Evolutionary conservation across 2,797 vertebrate genomes (phyloP), one percentile per base, ranked within the genome.

Genomic region (Parauchenoglanis punctatus): DNA sequence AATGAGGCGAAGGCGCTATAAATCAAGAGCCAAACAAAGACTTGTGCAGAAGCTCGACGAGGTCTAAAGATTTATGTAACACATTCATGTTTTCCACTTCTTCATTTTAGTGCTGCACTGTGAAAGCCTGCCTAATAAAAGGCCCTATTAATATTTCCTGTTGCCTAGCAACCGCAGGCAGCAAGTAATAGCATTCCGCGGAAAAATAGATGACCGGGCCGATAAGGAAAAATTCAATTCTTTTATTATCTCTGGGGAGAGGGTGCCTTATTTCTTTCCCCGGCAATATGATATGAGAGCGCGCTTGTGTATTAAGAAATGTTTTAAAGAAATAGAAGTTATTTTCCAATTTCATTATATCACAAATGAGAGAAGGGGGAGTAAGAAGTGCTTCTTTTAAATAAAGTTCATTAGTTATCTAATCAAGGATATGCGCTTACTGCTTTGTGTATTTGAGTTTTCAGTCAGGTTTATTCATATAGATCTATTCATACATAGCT

Each of bases 221-320:
- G 98, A 99, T 99, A 99, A 99, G 98, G 97, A 99, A 99, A 99
- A 99, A 99, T 99, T 98, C 98, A 99, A 99, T 99, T 99, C 97
- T 99, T 99, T 99, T 99, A 98, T 99, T 98, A 99, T 99, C 98
- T 99, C 97, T 97, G 95, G 97, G 97, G 98, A 98, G 97, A 98
- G 98, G 98, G 97, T 97, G 97, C 97, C 97, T 99, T 96, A 95
- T 99, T 98, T 98, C 97, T 90, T 88, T 90, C 73, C 86, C 95
- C 95, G 95, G 97, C 97, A 97, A 97, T 97, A 97, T 98, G 97
- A 98, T 98, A 97, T 98, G 98, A 97, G 97, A 98, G 96, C 96
- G 95, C 94, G 96, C 97, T 96, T 96, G 94, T 96, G 94, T 96
- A 96, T 96, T 96, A 95, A 95, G 94, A 96, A 95, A 96, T 95